Evolutionary conservation across 2,113 vertebrate species (phyloP).

Genomic region (Climacteris rufus): DNA sequence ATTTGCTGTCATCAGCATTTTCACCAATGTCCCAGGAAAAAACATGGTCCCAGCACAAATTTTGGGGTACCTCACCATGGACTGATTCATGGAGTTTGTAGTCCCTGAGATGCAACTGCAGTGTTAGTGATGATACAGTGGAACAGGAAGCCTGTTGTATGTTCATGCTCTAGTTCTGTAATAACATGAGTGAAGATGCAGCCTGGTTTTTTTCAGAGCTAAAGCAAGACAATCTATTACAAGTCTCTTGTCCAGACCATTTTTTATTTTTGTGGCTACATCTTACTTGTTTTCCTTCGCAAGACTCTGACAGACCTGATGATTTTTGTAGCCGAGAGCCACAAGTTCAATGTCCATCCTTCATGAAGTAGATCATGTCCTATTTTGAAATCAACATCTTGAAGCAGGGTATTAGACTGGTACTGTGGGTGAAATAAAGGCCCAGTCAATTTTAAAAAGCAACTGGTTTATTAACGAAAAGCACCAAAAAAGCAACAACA

Average conservation of each 20-base stretch:
- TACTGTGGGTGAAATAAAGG: too few species aligned
- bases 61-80: not conserved
- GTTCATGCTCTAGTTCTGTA: not conserved
- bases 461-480: too few species aligned
- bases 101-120: not conserved
- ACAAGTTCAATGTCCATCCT: not conserved
- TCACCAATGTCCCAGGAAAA: not conserved
- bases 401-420: not conserved
- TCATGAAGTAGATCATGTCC: not conserved
- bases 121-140: not conserved
- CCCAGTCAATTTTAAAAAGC: too few species aligned
- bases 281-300: not conserved
- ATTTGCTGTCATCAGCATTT: not conserved
- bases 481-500: too few species aligned
- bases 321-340: not conserved
- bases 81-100: not conserved
- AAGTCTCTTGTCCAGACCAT: not conserved
- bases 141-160: not conserved
- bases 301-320: not conserved
- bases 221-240: not conserved
- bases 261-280: not conserved
- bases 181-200: not conserved
- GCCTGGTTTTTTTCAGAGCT: not conserved
- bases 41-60: not conserved
- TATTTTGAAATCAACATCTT: not conserved